Evolutionary conservation across 2,888 invertebrate genomes (phyloP).

Genomic region (Smittia sp.): DNA sequence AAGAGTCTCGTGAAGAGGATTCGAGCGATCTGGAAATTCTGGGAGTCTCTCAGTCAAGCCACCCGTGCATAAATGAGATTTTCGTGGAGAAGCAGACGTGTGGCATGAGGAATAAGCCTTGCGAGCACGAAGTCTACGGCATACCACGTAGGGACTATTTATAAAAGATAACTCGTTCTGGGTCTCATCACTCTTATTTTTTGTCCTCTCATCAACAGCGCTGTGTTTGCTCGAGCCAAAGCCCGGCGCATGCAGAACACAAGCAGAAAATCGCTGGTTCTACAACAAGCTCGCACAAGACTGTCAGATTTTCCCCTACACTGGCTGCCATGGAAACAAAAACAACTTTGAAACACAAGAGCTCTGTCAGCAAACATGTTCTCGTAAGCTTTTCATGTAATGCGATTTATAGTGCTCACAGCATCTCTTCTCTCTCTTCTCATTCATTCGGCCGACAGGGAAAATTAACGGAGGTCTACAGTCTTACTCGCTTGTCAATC

Average conservation of each 20-base stretch:
- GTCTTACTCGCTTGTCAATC: constrained; percentile 33
- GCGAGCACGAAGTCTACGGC: constrained; percentile 29
- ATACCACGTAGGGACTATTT: constrained; percentile 30
- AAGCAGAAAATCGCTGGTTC: constrained; percentile 77
- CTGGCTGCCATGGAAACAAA: constrained; percentile 83
- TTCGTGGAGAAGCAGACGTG: constrained; percentile 57
- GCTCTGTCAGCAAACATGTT: constrained; percentile 67
- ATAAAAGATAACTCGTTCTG: not conserved
- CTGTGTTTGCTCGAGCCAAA: constrained; percentile 52
- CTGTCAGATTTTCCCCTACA: constrained; percentile 82
- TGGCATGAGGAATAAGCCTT: constrained; percentile 43
- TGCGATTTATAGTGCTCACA: constrained; percentile 10
- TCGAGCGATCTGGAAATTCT: constrained; percentile 48
- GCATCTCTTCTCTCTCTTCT: not conserved
- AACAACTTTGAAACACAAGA: constrained; percentile 80
- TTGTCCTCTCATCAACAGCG: constrained; percentile 43
- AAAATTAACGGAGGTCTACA: constrained; percentile 14
- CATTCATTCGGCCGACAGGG: not conserved
- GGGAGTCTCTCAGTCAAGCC: constrained; percentile 46
- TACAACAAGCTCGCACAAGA: constrained; percentile 67
- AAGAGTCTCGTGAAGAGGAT: constrained; percentile 48
- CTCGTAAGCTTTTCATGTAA: constrained; percentile 45
- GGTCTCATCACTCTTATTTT: not conserved
- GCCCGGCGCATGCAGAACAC: constrained; percentile 74
- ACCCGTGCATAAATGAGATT: constrained; percentile 51